Evolutionary conservation across 1,140 invertebrate species (phyloP), one percentile per base, ranked within the genome.

Genomic region (Frieseomelitta varia): DNA sequence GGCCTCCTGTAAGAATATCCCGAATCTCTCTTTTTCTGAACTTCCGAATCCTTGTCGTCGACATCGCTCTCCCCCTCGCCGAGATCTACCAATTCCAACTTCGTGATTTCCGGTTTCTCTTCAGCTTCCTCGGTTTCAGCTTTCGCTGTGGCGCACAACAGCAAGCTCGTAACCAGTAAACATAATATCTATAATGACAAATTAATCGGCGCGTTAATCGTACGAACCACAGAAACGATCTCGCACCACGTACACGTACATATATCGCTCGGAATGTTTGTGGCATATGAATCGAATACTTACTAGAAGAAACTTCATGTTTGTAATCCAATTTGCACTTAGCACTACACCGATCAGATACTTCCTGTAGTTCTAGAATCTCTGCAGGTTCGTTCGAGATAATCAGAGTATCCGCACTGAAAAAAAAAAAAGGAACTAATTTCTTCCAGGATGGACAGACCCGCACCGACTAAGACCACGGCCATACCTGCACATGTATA

Each of bases 401-500:
- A 90, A 90, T 85, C 84, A 73, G 72, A 84, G 78, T 55, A 81
- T 47, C 24, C 56, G 19, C 69, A 71, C 68, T 73, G 81, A 4
- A 21, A 10, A 24, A 19, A 56, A 63, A 27, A 89, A 90, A 88
- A 89, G 2, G 2, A 92, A 81, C 73, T 91, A 93, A 93, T 93
- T 94, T 90, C 90, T 90, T 92, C 79, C 86, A 92, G 87, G 92
- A 92, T 92, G 88, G 88, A 93, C 90, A 89, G 88, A 89, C 91
- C 87, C 86, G 81, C 79, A 87, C 81, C 88, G 92, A 95, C 94
- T 94, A 94, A 94, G 87, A 84, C 89, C 86, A 92, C 88, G 81
- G 85, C 90, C 91, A 94, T 92, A 92, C 91, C 88, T 85, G 93
- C 93, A 94, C 94, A 94, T 94, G 88, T 95, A 94, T 95, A 95